A percentile compares a stretch with the other conserved stretches of the same genome.
phyloP scores from a whole-genome alignment of 2,888 invertebrate genomes.

The Pantelozetes paolii region DNA sequence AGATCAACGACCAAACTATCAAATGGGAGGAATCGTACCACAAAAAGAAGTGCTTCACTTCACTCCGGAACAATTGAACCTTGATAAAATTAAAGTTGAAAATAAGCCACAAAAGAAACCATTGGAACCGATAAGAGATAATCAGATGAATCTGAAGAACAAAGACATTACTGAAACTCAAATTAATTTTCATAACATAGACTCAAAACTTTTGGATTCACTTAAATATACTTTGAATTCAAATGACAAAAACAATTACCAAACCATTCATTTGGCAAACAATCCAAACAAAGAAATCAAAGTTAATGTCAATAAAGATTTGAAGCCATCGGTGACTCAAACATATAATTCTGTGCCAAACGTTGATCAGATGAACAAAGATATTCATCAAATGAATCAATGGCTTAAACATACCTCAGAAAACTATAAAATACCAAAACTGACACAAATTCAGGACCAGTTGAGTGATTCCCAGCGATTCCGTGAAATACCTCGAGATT shows the following conservation, averaged over 20 bases:
- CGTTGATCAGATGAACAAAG: no score
- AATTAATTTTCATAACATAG: slow-evolving; percentile 4
- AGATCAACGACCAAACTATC: background rate
- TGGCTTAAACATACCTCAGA: background rate
- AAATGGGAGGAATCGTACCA: background rate
- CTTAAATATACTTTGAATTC: background rate
- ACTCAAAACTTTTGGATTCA: slow-evolving; percentile 23
- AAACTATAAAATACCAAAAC: background rate
- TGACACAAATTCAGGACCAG: slow-evolving; percentile 30
- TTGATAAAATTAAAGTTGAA: background rate
- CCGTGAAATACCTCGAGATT: background rate
- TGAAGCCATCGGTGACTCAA: background rate
- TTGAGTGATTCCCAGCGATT: background rate
- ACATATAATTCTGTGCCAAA: background rate
- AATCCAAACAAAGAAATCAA: slow-evolving; percentile 18
- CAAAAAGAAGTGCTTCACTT: slow-evolving; percentile 7
- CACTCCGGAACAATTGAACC: background rate
- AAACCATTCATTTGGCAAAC: slow-evolving; percentile 7
- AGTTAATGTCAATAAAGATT: slow-evolving; percentile 14
- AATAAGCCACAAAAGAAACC: background rate
- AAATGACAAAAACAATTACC: background rate
- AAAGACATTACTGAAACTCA: background rate
- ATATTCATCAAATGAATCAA: background rate
- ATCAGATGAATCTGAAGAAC: background rate
- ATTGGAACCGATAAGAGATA: background rate